Evolutionary conservation across 2,797 vertebrate species (phyloP).

Genomic region (Takifugu ocellatus): DNA sequence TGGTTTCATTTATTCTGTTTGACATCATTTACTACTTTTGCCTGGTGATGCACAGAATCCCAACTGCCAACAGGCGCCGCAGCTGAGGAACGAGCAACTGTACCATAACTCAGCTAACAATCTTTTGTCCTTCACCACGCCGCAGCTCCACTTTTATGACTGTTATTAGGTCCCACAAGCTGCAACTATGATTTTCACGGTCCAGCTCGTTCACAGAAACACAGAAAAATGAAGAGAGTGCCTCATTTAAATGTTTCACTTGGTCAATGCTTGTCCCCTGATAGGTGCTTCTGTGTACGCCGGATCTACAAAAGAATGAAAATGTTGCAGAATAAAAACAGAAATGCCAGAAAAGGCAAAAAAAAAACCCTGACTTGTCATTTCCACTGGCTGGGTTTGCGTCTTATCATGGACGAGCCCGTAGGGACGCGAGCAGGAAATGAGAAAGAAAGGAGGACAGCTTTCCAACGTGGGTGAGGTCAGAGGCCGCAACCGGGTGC

Average conservation of each 20-base stretch:
- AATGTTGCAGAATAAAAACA: constrained; percentile 11
- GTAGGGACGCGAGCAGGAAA: constrained; percentile 8
- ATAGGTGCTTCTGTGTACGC: constrained; percentile 37
- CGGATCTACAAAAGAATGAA: constrained; percentile 39
- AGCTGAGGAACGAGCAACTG: constrained; percentile 17
- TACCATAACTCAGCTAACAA: constrained; percentile 24
- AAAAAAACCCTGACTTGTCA: constrained; percentile 46
- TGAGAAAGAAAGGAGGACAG: neutral
- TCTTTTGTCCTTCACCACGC: constrained; percentile 20
- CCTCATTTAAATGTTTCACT: constrained; percentile 67
- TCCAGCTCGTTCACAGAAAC: constrained; percentile 28
- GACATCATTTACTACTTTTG: constrained; percentile 3
- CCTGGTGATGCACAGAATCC: constrained; percentile 2
- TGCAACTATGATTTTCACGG: constrained; percentile 24
- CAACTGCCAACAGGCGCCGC: neutral
- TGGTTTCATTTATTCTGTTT: too few species aligned
- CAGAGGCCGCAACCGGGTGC: too few species aligned
- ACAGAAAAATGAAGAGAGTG: constrained; percentile 31
- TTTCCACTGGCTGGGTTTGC: constrained; percentile 54
- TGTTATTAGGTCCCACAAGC: constrained; percentile 42
- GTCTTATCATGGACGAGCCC: constrained; percentile 29
- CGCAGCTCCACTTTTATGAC: constrained; percentile 29
- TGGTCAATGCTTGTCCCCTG: constrained; percentile 55
- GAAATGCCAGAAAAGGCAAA: constrained; percentile 12
- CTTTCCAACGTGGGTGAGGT: too few species aligned